Evolutionary conservation across 2,888 invertebrate species (phyloP).

Genomic region (Corbicula japonica): DNA sequence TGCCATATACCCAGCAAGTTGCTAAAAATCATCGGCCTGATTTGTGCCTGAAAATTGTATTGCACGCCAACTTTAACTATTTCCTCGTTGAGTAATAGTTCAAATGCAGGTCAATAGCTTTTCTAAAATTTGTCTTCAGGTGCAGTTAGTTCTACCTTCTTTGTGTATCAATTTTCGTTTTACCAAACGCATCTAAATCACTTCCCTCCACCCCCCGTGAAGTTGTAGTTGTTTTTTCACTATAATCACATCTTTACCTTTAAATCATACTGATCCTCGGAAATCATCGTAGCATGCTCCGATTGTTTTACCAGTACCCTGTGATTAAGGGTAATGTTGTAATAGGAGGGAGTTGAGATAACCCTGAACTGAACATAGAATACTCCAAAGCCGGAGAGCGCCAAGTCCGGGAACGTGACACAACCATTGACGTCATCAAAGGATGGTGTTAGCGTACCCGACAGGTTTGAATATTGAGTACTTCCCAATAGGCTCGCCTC

Average conservation of each 20-base stretch:
- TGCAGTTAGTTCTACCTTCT: too few species aligned
- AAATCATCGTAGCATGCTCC: constrained; percentile 45
- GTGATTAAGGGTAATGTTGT: constrained; percentile 30
- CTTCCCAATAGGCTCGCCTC: constrained; percentile 48
- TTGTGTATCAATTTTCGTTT: too few species aligned
- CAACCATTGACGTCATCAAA: constrained; percentile 65
- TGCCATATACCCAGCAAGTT: too few species aligned
- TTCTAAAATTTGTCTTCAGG: too few species aligned
- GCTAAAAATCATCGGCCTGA: too few species aligned
- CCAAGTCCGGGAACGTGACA: constrained; percentile 66
- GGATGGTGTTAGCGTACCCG: constrained; percentile 41
- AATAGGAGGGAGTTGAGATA: constrained; percentile 61
- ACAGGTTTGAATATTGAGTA: constrained; percentile 54
- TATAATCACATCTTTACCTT: constrained; percentile 24
- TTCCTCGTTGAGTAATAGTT: too few species aligned
- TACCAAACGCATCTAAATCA: too few species aligned
- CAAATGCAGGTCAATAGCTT: too few species aligned
- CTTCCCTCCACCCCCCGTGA: too few species aligned
- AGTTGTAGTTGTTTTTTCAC: too few species aligned
- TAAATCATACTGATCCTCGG: constrained; percentile 59
- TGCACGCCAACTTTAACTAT: too few species aligned
- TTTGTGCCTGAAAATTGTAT: too few species aligned
- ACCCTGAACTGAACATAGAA: constrained; percentile 64
- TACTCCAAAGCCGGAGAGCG: constrained; percentile 63
- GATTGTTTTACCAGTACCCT: constrained; percentile 46